These are phyloP conservation scores for Melinaea marsaeus DNA, from an alignment of 2,888 invertebrate species.

Conservation along the genomic window DNA sequence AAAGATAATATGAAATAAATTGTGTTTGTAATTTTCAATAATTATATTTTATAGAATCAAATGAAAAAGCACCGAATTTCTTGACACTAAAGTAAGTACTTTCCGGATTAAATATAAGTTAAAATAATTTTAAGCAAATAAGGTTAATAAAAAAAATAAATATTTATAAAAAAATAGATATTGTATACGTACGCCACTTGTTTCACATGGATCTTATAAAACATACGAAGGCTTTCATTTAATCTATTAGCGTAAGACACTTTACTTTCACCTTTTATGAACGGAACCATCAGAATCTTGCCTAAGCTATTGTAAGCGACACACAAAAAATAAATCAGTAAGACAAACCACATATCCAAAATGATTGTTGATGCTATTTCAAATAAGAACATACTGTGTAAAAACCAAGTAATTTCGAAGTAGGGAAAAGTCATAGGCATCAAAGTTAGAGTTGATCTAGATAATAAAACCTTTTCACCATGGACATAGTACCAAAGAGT, in stretches of 20 bases:
- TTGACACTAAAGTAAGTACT: too few species aligned
- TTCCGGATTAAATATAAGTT: too few species aligned
- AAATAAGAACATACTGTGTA: conserved; percentile 49
- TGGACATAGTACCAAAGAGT: conserved; percentile 48
- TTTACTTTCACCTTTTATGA: conserved; percentile 33
- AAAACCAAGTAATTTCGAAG: conserved; percentile 49
- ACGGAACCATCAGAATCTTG: conserved; percentile 38
- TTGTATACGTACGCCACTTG: conserved; percentile 46
- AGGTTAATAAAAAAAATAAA: not conserved
- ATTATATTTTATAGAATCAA: too few species aligned
- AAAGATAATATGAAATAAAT: conserved; percentile 26
- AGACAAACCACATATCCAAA: conserved; percentile 56
- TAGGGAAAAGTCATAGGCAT: conserved; percentile 58
- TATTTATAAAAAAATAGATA: not conserved
- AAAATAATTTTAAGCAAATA: too few species aligned
- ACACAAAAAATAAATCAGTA: conserved; percentile 48
- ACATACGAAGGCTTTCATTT: conserved; percentile 42
- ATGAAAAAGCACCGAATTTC: too few species aligned
- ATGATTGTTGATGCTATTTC: conserved; percentile 43
- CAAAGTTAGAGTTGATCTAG: conserved; percentile 49
- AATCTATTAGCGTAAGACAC: conserved; percentile 42
- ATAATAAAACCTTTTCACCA: conserved; percentile 47
- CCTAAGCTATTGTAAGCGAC: conserved; percentile 43
- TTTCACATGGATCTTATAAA: conserved; percentile 46
- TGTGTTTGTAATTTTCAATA: too few species aligned